Conservation (phyloP, 1,140 invertebrate species). For the Chionoecetes opilio region DNA sequence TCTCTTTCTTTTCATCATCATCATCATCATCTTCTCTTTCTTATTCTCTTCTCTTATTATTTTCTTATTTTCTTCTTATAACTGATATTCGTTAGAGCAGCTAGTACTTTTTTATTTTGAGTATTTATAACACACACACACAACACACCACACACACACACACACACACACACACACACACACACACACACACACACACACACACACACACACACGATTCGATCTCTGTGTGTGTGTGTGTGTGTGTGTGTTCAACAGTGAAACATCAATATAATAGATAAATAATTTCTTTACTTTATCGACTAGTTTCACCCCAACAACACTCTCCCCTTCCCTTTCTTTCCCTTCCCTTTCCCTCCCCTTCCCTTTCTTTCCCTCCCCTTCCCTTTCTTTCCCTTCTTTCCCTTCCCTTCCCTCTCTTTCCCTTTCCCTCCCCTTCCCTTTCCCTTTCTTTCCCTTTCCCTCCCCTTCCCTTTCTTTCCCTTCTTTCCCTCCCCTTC, state of each 20-base stretch:
- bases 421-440: not conserved
- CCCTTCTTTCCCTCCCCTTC: not conserved
- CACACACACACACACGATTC: not conserved
- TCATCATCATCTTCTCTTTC: not conserved
- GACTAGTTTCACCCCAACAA: no score
- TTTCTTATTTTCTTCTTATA: no score
- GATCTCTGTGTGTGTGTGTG: conserved; percentile 29
- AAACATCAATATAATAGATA: not conserved
- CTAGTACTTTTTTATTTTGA: no score
- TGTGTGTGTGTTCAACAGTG: not conserved
- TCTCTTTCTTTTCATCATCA: not conserved
- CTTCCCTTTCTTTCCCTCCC: not conserved
- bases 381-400: not conserved
- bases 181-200: not conserved
- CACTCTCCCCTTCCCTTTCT: not conserved
- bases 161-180: not conserved
- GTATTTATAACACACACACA: not conserved
- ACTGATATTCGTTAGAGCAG: no score
- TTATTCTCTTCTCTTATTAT: no score
- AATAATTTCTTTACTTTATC: no score
- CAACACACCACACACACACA: not conserved
- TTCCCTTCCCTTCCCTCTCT: not conserved
- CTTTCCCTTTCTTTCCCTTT: not conserved
- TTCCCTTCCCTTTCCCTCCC: not conserved
- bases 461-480: not conserved